A percentile compares a stretch with the other conserved stretches of the same genome.
Conservation (phyloP, 1,140 invertebrate species). For the Glomeris maerens region DNA sequence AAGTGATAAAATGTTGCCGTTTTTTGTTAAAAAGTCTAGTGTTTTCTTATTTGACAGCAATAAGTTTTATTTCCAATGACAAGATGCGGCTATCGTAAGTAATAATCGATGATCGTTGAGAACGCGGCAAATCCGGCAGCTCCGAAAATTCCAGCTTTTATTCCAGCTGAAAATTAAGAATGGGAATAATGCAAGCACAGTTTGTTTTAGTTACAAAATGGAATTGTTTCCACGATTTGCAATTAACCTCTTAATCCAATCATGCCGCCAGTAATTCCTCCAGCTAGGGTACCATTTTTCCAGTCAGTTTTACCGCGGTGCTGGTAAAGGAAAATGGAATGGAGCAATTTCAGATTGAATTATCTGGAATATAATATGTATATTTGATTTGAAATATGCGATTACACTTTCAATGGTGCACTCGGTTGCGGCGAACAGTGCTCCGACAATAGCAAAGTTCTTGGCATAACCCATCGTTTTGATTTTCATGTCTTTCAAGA, state of each 20-base stretch:
- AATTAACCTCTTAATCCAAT: slow-evolving; percentile 86
- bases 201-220: slow-evolving; percentile 10
- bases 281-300: slow-evolving; percentile 90
- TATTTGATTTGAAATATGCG: slow-evolving; percentile 13
- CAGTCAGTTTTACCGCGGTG: slow-evolving; percentile 85
- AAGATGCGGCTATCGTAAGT: slow-evolving; percentile 62
- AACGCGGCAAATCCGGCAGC: slow-evolving; percentile 91
- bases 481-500: slow-evolving; percentile 79
- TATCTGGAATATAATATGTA: slow-evolving; percentile 21
- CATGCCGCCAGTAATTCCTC: slow-evolving; percentile 82
- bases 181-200: slow-evolving; percentile 12
- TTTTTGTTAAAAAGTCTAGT: no score
- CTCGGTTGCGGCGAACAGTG: slow-evolving; percentile 81
- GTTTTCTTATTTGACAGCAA: no score
- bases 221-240: no score
- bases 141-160: slow-evolving; percentile 80
- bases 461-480: slow-evolving; percentile 86
- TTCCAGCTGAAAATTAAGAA: slow-evolving; percentile 54
- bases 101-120: slow-evolving; percentile 88
- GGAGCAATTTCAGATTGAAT: slow-evolving; percentile 20
- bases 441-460: slow-evolving; percentile 91
- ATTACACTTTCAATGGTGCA: slow-evolving; percentile 77
- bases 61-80: no score
- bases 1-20: no score
- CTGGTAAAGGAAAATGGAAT: slow-evolving; percentile 31